phyloP scores from a whole-genome alignment of 2,797 vertebrate genomes.

The Coregonus sp. region DNA sequence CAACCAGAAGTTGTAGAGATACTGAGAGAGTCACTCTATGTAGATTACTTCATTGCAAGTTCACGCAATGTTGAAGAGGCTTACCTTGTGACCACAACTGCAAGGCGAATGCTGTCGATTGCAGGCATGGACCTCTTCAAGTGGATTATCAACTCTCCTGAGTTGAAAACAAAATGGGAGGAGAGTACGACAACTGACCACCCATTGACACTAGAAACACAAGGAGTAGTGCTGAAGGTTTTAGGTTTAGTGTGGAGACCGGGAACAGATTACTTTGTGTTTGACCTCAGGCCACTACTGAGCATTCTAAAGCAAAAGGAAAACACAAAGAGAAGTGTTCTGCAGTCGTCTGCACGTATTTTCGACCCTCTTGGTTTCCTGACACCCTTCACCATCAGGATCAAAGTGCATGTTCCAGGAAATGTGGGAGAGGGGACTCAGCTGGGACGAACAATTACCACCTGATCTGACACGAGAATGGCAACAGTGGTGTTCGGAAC shows the following conservation, averaged over 20 bases:
- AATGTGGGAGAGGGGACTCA: conserved; percentile 9
- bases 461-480: conserved; percentile 1
- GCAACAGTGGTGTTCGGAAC: conserved; percentile 22
- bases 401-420: conserved; percentile 12
- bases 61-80: conserved; percentile 5
- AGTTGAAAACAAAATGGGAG: conserved; percentile 13
- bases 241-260: conserved; percentile 23
- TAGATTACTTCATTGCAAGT: conserved; percentile 28
- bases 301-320: conserved; percentile 13
- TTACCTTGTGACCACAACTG: not conserved
- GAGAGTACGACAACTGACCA: not conserved
- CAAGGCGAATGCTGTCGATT: conserved; percentile 11
- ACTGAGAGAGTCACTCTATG: conserved; percentile 16
- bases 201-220: not conserved
- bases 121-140: conserved; percentile 34
- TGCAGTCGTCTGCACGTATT: conserved; percentile 9
- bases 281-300: conserved; percentile 9
- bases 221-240: conserved; percentile 20
- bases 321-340: conserved; percentile 22
- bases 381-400: conserved; percentile 6
- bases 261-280: conserved; percentile 28
- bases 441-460: not conserved
- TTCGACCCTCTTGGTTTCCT: conserved; percentile 12
- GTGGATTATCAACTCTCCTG: conserved; percentile 13
- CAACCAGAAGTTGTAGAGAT: conserved; percentile 3